These are phyloP conservation scores for Beroe forskalii DNA, from an alignment of 37 sponge, comb jelly and placozoan species.

Conservation along the genomic window DNA sequence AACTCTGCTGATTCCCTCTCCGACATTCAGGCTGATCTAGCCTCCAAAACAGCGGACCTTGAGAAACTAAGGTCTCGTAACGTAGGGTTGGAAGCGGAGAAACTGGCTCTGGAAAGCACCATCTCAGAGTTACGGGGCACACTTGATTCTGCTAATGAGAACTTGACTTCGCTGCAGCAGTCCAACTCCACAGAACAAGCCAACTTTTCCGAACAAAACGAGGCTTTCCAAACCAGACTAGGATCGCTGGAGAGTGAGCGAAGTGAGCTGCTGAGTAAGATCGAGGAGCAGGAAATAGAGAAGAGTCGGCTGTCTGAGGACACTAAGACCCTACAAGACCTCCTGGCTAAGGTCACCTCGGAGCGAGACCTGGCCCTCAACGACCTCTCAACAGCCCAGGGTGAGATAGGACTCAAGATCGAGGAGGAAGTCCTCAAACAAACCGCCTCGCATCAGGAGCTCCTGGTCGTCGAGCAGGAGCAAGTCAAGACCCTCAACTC, in stretches of 20 bases:
- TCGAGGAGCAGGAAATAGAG: not conserved
- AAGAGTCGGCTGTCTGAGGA: not conserved
- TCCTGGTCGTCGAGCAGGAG: not conserved
- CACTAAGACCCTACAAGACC: not conserved
- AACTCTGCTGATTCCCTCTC: not conserved
- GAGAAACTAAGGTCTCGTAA: not conserved
- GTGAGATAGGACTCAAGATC: not conserved
- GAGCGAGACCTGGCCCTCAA: conserved; percentile 25
- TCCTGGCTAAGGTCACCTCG: not conserved
- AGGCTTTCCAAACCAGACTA: not conserved
- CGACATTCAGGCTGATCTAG: not conserved
- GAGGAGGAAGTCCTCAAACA: conserved; percentile 33
- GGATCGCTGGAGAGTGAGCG: not conserved
- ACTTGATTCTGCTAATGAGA: not conserved
- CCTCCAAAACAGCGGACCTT: not conserved
- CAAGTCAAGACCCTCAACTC: conserved; percentile 30
- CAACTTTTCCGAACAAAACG: too few relatives aligned
- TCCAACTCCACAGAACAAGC: not conserved
- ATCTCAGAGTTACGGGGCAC: not conserved
- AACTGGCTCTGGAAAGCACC: not conserved
- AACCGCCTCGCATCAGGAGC: not conserved
- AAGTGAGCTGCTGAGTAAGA: not conserved
- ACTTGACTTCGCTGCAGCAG: not conserved
- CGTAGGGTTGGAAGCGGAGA: not conserved
- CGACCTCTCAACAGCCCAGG: not conserved